Conservation (phyloP, 2,113 vertebrate species). For the Gallinago paraguaiae region DNA sequence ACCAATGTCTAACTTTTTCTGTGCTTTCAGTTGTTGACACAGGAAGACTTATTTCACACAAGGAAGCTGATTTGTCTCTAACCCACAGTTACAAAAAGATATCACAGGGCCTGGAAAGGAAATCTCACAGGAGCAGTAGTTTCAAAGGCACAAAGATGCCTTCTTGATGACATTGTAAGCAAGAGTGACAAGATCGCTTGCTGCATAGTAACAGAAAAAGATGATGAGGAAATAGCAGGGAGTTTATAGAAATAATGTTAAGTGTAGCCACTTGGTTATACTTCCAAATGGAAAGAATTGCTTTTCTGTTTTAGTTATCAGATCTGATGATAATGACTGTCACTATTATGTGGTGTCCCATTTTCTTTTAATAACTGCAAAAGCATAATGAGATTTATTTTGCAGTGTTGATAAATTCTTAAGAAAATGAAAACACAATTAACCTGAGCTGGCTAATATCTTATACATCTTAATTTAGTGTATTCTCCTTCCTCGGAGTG, state of each 20-base stretch:
- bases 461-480: slow-evolving; percentile 32
- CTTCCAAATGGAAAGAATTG: neutral
- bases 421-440: slow-evolving; percentile 57
- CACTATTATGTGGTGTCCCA: neutral
- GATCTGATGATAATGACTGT: neutral
- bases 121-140: neutral
- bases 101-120: neutral
- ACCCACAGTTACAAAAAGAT: neutral
- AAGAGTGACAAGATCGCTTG: neutral
- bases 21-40: neutral
- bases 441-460: slow-evolving; percentile 43
- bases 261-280: neutral
- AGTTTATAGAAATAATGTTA: neutral
- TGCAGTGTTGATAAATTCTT: neutral
- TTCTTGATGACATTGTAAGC: neutral
- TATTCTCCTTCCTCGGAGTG: neutral
- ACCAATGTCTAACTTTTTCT: neutral
- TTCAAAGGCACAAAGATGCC: neutral
- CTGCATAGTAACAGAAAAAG: neutral
- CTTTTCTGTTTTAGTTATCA: neutral
- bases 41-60: neutral
- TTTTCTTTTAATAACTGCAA: slow-evolving; percentile 7
- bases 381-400: neutral
- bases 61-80: neutral
- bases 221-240: neutral